phyloP scores from a whole-genome alignment of 2,113 vertebrate species.

The Corythornis madagascariensis region DNA sequence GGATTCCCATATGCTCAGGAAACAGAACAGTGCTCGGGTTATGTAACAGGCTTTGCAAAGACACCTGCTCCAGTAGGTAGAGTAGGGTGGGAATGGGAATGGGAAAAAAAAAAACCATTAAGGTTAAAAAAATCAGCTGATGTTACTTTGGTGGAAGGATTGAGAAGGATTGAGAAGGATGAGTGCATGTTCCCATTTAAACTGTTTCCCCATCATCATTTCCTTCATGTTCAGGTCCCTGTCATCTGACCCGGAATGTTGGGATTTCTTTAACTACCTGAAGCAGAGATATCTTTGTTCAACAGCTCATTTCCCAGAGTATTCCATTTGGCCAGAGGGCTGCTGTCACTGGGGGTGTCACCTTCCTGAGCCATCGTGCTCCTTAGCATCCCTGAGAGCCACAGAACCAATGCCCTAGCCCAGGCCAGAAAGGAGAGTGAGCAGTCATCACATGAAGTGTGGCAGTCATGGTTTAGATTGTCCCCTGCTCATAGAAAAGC shows the following conservation, averaged over 20 bases:
- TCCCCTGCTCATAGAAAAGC: neutral
- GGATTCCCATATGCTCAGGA: conserved; percentile 38
- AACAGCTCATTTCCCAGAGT: conserved; percentile 18
- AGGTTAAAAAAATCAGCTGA: neutral
- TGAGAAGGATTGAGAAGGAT: neutral
- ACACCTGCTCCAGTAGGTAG: neutral
- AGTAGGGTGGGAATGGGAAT: neutral
- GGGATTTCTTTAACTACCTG: neutral
- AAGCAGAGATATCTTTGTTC: neutral
- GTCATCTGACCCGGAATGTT: neutral
- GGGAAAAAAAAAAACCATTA: neutral
- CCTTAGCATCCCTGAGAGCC: neutral
- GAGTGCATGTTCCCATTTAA: neutral
- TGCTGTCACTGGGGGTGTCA: neutral
- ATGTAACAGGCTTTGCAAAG: neutral
- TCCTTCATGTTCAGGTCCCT: neutral
- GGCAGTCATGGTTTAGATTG: neutral
- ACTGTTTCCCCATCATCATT: neutral
- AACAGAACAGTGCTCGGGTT: neutral
- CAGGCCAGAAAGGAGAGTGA: neutral
- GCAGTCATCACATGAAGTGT: neutral
- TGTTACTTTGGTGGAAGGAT: neutral
- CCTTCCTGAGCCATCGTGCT: neutral
- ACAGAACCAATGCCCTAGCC: neutral
- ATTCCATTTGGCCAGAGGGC: neutral